Evolutionary conservation across 2,113 vertebrate species (phyloP), one percentile per base, ranked within the genome.

Genomic region (Anhinga anhinga): DNA sequence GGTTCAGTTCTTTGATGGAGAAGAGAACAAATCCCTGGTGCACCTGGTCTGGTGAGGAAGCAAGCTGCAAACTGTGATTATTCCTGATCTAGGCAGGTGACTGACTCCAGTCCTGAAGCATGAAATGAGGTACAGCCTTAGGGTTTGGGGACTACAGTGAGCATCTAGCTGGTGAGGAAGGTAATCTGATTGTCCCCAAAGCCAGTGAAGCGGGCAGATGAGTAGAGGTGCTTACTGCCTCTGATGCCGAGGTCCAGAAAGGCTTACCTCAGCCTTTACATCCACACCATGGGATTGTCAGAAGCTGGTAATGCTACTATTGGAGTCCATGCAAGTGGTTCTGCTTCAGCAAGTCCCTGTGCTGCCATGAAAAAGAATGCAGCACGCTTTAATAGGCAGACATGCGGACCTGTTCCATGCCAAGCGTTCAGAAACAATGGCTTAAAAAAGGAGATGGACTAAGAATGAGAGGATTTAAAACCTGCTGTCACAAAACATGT

Each of bases 281-380:
- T 36, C 25, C 27, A 7, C 34, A 32, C 2, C 14, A 9, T 0
- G 3, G 15, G 47, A 22, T 27, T 62, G 30, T 50, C 56, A 15
- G 42, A 44, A 63, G 22, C 63, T 38, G 16, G 0, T 26, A 32
- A 16, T 2, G 1, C 22, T 13, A 3, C 40, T 61, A 0, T 8
- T 36, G 0, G 7, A 56, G 81, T 59, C 61, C 19, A 2, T 10
- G 22, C 25, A 36, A 36, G 17, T 17, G 34, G 10, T 56, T 58
- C 67, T 80, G 82, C 45, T 55, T 62, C 40, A 73, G 22, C 2
- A 1, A 29, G 50, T 47, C 18, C 44, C 30, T 15, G 44, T 58
- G 62, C 32, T 17, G 23, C 49, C 10, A 3, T 18, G 20, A 34
- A 8, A 42, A n/a, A 40, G 30, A 38, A 13, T 3, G 29, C 20